Evolutionary conservation across 2,113 vertebrate genomes (phyloP).

Genomic region (Pollachius pollachius): DNA sequence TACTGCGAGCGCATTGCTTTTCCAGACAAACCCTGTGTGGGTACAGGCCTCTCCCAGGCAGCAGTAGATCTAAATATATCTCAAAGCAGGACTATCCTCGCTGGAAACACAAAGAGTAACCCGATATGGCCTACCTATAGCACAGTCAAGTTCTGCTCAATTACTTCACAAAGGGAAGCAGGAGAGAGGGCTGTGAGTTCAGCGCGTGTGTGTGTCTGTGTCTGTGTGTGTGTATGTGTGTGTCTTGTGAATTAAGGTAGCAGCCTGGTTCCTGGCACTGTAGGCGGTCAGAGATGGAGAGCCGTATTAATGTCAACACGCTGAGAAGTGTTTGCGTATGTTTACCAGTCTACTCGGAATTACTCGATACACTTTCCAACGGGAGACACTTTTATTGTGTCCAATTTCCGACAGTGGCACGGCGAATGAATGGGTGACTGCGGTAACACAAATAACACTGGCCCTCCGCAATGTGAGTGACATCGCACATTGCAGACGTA

Average conservation of each 20-base stretch:
- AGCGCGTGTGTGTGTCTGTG: slow-evolving; percentile 2
- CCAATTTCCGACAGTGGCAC: no score
- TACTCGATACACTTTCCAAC: no score
- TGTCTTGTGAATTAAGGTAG: neutral
- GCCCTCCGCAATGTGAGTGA: no score
- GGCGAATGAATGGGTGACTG: no score
- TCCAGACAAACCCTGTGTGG: slow-evolving; percentile 26
- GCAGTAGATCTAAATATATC: slow-evolving; percentile 38
- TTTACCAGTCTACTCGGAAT: no score
- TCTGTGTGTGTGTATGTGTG: slow-evolving; percentile 2
- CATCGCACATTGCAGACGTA: no score
- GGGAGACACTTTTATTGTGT: no score
- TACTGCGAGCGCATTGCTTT: slow-evolving; percentile 35
- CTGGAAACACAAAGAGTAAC: slow-evolving; percentile 23
- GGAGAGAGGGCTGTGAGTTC: neutral
- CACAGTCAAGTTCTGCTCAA: neutral
- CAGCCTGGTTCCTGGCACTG: no score
- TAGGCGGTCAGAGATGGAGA: no score
- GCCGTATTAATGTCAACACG: no score
- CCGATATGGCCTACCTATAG: slow-evolving; percentile 12
- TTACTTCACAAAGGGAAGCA: neutral
- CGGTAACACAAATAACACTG: no score
- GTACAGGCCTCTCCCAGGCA: slow-evolving; percentile 38
- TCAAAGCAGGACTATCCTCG: slow-evolving; percentile 26
- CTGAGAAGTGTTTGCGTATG: no score